Conservation (phyloP, 2,888 invertebrate genomes). For the Lasioglossum lativentre region DNA sequence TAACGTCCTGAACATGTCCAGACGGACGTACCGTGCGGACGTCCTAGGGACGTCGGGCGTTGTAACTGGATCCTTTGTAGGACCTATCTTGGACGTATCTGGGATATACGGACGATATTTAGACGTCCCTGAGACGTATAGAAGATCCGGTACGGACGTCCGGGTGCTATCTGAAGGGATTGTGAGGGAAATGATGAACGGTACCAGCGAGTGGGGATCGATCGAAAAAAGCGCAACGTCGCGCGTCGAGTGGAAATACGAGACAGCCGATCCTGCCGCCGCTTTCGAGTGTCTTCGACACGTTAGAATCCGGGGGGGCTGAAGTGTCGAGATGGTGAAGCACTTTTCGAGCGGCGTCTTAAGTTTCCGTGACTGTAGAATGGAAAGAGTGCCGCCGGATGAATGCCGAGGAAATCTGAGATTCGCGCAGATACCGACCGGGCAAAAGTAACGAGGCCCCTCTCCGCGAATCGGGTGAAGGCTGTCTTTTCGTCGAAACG, state of each 20-base stretch:
- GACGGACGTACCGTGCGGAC: too few species aligned
- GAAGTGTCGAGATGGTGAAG: constrained; percentile 31
- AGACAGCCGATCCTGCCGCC: constrained; percentile 10
- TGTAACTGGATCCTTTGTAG: too few species aligned
- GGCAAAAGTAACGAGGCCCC: constrained; percentile 22
- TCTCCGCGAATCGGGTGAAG: constrained; percentile 32
- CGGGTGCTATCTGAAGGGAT: too few species aligned
- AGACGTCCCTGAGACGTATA: too few species aligned
- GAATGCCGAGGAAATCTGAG: constrained; percentile 46
- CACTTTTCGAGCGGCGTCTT: constrained; percentile 22
- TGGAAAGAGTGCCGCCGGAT: constrained; percentile 38
- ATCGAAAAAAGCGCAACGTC: not conserved
- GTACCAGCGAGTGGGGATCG: not conserved
- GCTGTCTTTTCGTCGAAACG: constrained; percentile 18
- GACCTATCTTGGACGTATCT: too few species aligned
- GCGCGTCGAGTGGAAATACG: constrained; percentile 15
- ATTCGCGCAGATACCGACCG: constrained; percentile 26
- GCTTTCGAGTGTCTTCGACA: constrained; percentile 20
- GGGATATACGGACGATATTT: too few species aligned
- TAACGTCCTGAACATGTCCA: too few species aligned
- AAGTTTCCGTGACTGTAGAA: constrained; percentile 32
- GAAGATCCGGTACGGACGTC: too few species aligned
- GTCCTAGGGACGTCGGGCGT: too few species aligned
- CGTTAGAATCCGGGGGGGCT: constrained; percentile 16
- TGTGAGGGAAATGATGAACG: not conserved